phyloP scores from a whole-genome alignment of 2,797 vertebrate genomes.

The Coregonus sp. region DNA sequence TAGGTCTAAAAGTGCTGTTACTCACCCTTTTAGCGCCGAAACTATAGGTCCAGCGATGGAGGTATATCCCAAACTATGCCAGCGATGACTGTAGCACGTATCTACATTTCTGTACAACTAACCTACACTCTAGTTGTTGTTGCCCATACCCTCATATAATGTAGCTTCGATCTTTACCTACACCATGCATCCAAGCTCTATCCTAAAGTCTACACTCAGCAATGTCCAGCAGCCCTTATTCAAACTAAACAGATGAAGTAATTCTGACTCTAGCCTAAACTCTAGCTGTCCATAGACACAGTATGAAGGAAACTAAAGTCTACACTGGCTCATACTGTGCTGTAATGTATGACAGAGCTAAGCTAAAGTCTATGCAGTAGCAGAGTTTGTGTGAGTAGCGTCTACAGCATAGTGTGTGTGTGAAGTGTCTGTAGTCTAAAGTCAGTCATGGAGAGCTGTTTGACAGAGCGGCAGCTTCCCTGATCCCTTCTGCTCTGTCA shows the following conservation, averaged over 20 bases:
- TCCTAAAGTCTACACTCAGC: neutral
- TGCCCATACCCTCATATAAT: neutral
- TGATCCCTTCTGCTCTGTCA: conserved; percentile 68
- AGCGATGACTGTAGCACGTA: no score
- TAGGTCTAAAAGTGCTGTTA: conserved; percentile 25
- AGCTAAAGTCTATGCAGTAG: conserved; percentile 51
- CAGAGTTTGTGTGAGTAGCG: neutral
- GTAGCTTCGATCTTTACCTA: neutral
- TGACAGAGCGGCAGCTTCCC: conserved; percentile 54
- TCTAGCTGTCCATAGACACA: neutral
- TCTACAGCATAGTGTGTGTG: neutral
- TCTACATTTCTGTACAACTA: neutral
- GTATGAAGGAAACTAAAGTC: neutral
- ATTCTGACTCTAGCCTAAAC: neutral
- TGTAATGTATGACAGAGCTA: conserved; percentile 39
- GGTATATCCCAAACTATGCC: no score
- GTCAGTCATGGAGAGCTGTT: conserved; percentile 64
- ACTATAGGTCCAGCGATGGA: no score
- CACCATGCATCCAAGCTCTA: neutral
- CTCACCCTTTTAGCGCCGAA: conserved; percentile 50
- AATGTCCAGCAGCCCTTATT: neutral
- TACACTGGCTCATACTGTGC: neutral
- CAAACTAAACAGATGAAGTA: neutral
- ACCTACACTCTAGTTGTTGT: neutral
- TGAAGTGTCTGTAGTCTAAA: neutral